Conservation (phyloP, 2,797 vertebrate genomes). For the Rousettus madagascariensis region DNA sequence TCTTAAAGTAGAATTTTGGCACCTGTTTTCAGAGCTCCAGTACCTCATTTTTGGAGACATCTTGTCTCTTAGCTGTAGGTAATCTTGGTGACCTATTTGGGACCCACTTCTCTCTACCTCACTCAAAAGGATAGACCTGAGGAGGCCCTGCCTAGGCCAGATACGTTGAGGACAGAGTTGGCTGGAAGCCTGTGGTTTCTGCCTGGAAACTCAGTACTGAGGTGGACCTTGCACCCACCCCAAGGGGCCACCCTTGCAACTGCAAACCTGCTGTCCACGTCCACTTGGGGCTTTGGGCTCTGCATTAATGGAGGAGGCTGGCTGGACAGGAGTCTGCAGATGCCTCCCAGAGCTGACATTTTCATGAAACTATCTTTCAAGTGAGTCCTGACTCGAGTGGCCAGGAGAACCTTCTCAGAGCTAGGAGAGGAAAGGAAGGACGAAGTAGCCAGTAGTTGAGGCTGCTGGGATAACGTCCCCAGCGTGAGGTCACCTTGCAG, state of each 20-base stretch:
- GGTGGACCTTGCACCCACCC: not conserved
- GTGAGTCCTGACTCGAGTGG: not conserved
- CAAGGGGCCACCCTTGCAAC: not conserved
- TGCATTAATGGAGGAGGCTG: rapidly evolving
- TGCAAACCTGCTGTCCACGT: not conserved
- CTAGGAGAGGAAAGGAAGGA: not conserved
- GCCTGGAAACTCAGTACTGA: not conserved
- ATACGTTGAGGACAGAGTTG: no score
- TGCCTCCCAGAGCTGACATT: not conserved
- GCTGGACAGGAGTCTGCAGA: not conserved
- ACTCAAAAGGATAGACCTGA: not conserved
- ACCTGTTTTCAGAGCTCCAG: not conserved
- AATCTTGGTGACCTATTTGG: not conserved
- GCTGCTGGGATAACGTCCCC: not conserved
- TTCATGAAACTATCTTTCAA: not conserved
- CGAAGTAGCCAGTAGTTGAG: not conserved
- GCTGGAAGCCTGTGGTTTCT: not conserved
- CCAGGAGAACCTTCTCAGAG: not conserved
- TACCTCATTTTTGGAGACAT: not conserved
- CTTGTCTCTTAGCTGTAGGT: not conserved
- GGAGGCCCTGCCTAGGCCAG: rapidly evolving
- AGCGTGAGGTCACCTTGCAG: not conserved
- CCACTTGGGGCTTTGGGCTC: not conserved
- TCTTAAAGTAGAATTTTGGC: not conserved
- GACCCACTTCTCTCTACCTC: not conserved